These are phyloP conservation scores for Manacus vitellinus DNA, from an alignment of 2,113 vertebrate genomes.

Conservation along the genomic window DNA sequence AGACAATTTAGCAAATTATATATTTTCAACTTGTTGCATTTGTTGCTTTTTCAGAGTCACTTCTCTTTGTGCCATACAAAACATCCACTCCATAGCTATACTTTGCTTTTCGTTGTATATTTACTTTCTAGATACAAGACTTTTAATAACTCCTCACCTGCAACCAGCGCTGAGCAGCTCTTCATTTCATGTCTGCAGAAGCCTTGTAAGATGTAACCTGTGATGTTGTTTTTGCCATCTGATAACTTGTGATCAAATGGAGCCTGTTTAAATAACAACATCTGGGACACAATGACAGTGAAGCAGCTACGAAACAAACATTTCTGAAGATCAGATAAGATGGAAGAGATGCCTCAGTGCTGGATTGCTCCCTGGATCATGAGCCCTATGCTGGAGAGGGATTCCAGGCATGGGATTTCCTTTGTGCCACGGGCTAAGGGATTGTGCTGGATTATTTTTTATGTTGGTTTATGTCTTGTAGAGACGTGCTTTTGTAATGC, in stretches of 20 bases:
- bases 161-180: neutral
- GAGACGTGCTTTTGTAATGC: neutral
- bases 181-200: neutral
- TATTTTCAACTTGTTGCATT: neutral
- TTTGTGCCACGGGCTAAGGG: neutral
- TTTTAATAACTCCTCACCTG: neutral
- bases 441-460: neutral
- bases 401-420: constrained; percentile 23
- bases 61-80: neutral
- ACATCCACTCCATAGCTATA: neutral
- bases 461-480: neutral
- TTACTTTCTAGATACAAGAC: neutral
- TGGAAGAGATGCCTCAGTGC: neutral
- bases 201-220: constrained; percentile 46
- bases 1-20: neutral
- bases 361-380: neutral
- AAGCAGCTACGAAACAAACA: neutral
- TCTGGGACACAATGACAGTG: constrained; percentile 15
- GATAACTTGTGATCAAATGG: constrained; percentile 33
- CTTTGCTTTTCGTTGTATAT: neutral
- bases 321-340: constrained; percentile 5
- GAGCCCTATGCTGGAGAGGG: neutral
- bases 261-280: constrained; percentile 26
- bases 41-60: neutral
- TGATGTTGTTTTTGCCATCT: constrained; percentile 35